Evolutionary conservation across 2,113 vertebrate genomes (phyloP).

Genomic region (Pseudolaguvia tuberculata): DNA sequence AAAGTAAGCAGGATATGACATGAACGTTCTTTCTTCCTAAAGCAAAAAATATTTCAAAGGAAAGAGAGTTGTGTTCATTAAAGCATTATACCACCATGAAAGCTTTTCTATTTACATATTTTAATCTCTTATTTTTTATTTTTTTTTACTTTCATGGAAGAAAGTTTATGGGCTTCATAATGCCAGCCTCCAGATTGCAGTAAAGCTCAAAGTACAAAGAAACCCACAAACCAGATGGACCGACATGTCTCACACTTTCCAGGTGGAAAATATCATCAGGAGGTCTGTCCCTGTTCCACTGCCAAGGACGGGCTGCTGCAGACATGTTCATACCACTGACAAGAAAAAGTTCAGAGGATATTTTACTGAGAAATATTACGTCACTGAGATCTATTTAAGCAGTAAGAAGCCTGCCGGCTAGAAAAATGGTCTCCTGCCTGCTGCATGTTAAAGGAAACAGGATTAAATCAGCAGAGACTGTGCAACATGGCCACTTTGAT

Average conservation of each 20-base stretch:
- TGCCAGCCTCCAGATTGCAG: slow-evolving; percentile 29
- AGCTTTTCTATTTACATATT: background rate
- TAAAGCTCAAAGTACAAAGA: slow-evolving; percentile 49
- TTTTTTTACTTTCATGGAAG: slow-evolving; percentile 45
- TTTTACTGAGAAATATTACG: background rate
- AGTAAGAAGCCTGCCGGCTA: background rate
- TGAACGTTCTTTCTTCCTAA: background rate
- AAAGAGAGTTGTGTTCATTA: slow-evolving; percentile 16
- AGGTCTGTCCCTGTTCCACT: slow-evolving; percentile 14
- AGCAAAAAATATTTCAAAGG: background rate
- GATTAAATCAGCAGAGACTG: slow-evolving; percentile 19
- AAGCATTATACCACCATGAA: slow-evolving; percentile 10
- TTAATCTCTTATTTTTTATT: slow-evolving; percentile 9
- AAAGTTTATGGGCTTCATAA: slow-evolving; percentile 26
- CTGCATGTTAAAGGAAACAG: slow-evolving; percentile 8
- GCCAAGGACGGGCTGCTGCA: slow-evolving; percentile 14
- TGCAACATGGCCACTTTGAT: slow-evolving; percentile 29
- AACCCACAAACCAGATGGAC: slow-evolving; percentile 50
- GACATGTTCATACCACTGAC: slow-evolving; percentile 4
- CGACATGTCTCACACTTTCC: slow-evolving; percentile 41
- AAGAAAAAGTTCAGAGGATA: background rate
- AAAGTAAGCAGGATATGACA: slow-evolving; percentile 37
- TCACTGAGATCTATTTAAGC: background rate
- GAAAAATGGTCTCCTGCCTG: background rate
- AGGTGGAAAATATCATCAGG: slow-evolving; percentile 50